Percentiles rank a stretch among this genome's conserved stretches.
Conservation (phyloP, 2,797 vertebrate genomes). For the Leucoraja ocellata region DNA sequence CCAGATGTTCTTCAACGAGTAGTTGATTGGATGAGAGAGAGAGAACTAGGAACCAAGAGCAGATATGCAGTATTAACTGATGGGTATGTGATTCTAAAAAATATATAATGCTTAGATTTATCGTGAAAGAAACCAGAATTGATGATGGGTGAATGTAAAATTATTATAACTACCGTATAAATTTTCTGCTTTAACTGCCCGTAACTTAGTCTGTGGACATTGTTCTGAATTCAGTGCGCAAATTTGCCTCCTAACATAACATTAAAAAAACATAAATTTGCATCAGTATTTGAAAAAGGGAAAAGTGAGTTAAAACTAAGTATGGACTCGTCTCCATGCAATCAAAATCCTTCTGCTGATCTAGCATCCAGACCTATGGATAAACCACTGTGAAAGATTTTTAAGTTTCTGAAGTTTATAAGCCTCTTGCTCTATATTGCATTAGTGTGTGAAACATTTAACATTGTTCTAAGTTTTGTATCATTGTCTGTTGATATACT, state of each 20-base stretch:
- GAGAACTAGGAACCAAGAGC: constrained; percentile 87
- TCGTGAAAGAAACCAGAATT: not conserved
- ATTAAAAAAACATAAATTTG: not conserved
- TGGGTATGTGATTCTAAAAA: constrained; percentile 63
- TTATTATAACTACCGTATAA: not conserved
- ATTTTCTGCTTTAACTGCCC: not conserved
- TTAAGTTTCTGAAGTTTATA: constrained; percentile 7
- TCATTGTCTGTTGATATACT: not conserved
- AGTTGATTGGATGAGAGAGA: constrained; percentile 81
- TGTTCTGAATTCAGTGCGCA: not conserved
- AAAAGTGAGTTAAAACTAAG: not conserved
- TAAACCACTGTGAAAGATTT: not conserved
- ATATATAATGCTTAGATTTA: not conserved
- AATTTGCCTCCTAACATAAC: not conserved
- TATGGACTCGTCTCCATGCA: not conserved
- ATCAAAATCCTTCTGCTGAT: not conserved
- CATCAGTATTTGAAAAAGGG: not conserved
- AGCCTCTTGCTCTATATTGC: constrained; percentile 35
- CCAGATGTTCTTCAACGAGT: constrained; percentile 72
- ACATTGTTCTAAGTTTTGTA: not conserved
- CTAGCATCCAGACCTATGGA: not conserved
- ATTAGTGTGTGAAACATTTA: not conserved
- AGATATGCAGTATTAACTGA: constrained; percentile 90
- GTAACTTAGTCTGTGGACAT: not conserved
- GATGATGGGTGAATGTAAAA: not conserved